Evolutionary conservation across 2,888 invertebrate species (phyloP), one percentile per base, ranked within the genome.

Genomic region (Masnerella sp.): DNA sequence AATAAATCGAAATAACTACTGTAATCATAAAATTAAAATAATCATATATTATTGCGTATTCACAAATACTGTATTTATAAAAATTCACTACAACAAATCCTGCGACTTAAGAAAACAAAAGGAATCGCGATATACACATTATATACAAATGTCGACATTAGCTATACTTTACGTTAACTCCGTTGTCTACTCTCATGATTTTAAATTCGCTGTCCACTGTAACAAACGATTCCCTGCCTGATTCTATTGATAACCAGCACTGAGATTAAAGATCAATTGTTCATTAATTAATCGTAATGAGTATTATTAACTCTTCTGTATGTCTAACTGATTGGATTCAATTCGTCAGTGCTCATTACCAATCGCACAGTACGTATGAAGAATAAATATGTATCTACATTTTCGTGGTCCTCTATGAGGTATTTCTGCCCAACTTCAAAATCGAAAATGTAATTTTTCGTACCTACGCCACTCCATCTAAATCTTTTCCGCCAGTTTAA

Each of bases 1-100:
- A 76, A 76, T 77, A 71, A 77, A 51, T 40, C 30, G 75, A 76
- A 77, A 77, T 65, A 78, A 78, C 75, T 80, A 80, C 77, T 76
- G 75, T 79, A 80, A 81, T 77, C 74, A 79, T 75, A 75, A 15
- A 40, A 61, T 20, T 9, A 59, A 40, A 73, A 77, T 77, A 75
- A 79, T 77, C 75, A 79, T 82, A 83, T 81, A 82, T 82, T 83
- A 84, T 75, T 32, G 15, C 61, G 36, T 77, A 77, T 80, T 61
- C 77, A 78, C 80, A 80, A 61, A 81, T 81, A 80, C 78, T 82
- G 81, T 80, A 83, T 80, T 81, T 81, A 81, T 82, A 81, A 76
- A 78, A 78, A 73, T 68, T 73, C 51, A 38, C 70, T 71, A 74
- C 58, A 70, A 74, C 70, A 77, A 76, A 79, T 65, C 62, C 51